Conservation (phyloP, 2,888 invertebrate species). For the Epinotia ramella region DNA sequence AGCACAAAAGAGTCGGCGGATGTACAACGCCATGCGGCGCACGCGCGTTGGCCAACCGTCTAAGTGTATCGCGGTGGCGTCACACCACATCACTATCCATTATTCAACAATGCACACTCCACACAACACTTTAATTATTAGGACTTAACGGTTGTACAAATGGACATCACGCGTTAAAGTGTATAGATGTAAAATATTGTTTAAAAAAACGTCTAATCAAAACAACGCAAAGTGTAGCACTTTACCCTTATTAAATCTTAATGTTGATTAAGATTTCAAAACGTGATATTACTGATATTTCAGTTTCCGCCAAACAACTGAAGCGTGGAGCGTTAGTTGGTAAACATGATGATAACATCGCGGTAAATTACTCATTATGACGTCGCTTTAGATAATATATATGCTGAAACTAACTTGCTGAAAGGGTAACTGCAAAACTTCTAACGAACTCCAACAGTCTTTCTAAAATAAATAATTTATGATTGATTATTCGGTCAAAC, state of each 20-base stretch:
- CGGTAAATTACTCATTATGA: background rate
- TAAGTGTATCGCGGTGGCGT: slow-evolving; percentile 28
- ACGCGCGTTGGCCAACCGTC: slow-evolving; percentile 27
- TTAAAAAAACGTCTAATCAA: background rate
- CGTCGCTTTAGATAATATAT: background rate
- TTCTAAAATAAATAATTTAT: background rate
- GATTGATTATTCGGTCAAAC: background rate
- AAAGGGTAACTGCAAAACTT: background rate
- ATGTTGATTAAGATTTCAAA: slow-evolving; percentile 6
- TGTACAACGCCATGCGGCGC: slow-evolving; percentile 22
- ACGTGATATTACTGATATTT: background rate
- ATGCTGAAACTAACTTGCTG: background rate
- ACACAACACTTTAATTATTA: slow-evolving; percentile 9
- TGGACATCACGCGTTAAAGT: background rate
- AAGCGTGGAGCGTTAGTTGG: slow-evolving; percentile 9
- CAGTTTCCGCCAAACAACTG: slow-evolving; percentile 15
- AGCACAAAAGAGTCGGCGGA: slow-evolving; percentile 18
- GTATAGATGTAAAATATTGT: background rate
- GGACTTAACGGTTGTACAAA: background rate
- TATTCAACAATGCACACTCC: slow-evolving; percentile 31
- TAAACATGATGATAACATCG: slow-evolving; percentile 1
- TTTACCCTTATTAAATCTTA: background rate
- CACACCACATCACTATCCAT: slow-evolving; percentile 26
- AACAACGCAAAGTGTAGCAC: background rate
- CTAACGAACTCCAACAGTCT: background rate